A percentile compares a stretch with the other conserved stretches of the same genome.
Evolutionary conservation across 2,888 invertebrate species (phyloP).

Genomic region (Campopleginae sp.): DNA sequence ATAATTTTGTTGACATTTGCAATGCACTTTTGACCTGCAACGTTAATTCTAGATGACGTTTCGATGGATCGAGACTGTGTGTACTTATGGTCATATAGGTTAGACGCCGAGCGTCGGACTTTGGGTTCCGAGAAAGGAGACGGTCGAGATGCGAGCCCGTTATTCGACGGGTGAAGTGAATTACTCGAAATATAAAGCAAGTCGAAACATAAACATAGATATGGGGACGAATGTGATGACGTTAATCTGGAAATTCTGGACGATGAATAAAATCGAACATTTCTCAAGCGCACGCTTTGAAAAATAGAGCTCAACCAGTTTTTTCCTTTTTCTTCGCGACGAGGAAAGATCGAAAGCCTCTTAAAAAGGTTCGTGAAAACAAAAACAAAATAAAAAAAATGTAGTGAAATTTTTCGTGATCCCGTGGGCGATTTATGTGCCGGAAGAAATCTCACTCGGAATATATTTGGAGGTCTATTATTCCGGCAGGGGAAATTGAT

Average conservation of each 20-base stretch:
- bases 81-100: constrained; percentile 62
- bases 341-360: neutral
- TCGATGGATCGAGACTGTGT: constrained; percentile 12
- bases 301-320: neutral
- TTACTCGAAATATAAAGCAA: constrained; percentile 48
- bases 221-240: neutral
- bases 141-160: constrained; percentile 49
- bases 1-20: neutral
- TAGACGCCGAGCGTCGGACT: constrained; percentile 42
- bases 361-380: neutral
- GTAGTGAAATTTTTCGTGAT: neutral
- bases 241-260: neutral
- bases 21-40: constrained; percentile 18
- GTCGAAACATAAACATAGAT: neutral
- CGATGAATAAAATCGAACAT: neutral
- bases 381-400: too few species aligned
- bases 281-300: neutral
- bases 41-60: constrained; percentile 20
- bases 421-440: neutral
- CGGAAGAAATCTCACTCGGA: neutral
- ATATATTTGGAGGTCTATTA: constrained; percentile 10
- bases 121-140: constrained; percentile 57
- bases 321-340: neutral
- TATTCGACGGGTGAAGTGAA: constrained; percentile 40
- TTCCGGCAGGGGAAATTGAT: constrained; percentile 51